Evolutionary conservation across 2,797 vertebrate genomes (phyloP).

Genomic region (Pachyuromys duprasi): DNA sequence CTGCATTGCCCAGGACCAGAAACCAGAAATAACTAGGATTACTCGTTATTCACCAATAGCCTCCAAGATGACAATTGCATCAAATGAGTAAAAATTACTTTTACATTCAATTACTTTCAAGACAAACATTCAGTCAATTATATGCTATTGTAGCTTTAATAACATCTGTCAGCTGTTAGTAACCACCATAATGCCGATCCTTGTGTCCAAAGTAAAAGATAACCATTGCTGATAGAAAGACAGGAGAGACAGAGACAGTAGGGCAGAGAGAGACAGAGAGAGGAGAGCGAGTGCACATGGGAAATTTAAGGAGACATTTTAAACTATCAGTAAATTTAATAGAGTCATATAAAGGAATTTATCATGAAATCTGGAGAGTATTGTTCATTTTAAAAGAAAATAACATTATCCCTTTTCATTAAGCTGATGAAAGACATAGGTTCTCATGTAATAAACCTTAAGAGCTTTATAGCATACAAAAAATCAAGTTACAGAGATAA

Average conservation of each 20-base stretch:
- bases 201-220: background rate
- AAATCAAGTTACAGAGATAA: background rate
- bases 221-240: background rate
- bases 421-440: background rate
- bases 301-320: background rate
- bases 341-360: background rate
- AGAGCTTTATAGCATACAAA: background rate
- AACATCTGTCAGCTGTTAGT: background rate
- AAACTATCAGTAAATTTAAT: background rate
- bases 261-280: background rate
- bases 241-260: rapidly evolving
- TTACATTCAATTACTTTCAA: too few species aligned
- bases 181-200: background rate
- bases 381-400: background rate
- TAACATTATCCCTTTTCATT: background rate
- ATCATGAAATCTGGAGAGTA: background rate
- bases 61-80: too few species aligned
- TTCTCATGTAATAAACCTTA: background rate
- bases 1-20: too few species aligned
- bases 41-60: too few species aligned
- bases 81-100: too few species aligned
- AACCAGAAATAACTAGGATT: too few species aligned
- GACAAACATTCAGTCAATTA: background rate
- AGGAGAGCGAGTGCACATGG: background rate
- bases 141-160: background rate